These are phyloP conservation scores for Myanophis thanlyinensis DNA, from an alignment of 2,113 vertebrate genomes.

Conservation along the genomic window DNA sequence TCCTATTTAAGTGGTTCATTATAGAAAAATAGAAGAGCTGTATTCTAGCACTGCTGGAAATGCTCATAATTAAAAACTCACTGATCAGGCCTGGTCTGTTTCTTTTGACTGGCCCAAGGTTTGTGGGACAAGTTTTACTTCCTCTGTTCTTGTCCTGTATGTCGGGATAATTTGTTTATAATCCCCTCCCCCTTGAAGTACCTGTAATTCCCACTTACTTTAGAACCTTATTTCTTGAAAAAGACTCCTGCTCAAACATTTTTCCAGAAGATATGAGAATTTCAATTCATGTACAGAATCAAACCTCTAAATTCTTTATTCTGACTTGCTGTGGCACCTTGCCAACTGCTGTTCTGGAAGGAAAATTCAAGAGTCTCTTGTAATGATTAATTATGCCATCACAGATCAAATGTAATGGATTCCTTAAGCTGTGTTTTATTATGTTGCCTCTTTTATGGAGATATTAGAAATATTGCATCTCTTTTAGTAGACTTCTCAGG, in stretches of 20 bases:
- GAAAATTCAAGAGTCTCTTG: neutral
- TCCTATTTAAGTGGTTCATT: neutral
- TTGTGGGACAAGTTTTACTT: neutral
- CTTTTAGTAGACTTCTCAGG: neutral
- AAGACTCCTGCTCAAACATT: neutral
- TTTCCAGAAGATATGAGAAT: neutral
- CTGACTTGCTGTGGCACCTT: neutral
- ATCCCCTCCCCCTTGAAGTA: neutral
- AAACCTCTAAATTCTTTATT: neutral
- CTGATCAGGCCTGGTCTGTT: neutral
- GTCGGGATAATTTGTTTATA: neutral
- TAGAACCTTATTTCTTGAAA: neutral
- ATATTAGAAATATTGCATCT: neutral
- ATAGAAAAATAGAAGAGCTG: neutral
- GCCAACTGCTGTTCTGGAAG: neutral
- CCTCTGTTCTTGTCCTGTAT: neutral
- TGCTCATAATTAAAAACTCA: neutral
- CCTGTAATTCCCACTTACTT: neutral
- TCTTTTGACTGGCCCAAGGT: neutral
- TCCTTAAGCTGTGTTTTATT: neutral
- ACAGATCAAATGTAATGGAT: neutral
- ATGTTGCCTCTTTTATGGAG: neutral
- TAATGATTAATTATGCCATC: neutral
- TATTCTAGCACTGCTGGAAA: neutral
- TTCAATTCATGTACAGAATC: neutral